Evolutionary conservation across 2,113 vertebrate genomes (phyloP), one percentile per base, ranked within the genome.

Genomic region (Trinectes maculatus): DNA sequence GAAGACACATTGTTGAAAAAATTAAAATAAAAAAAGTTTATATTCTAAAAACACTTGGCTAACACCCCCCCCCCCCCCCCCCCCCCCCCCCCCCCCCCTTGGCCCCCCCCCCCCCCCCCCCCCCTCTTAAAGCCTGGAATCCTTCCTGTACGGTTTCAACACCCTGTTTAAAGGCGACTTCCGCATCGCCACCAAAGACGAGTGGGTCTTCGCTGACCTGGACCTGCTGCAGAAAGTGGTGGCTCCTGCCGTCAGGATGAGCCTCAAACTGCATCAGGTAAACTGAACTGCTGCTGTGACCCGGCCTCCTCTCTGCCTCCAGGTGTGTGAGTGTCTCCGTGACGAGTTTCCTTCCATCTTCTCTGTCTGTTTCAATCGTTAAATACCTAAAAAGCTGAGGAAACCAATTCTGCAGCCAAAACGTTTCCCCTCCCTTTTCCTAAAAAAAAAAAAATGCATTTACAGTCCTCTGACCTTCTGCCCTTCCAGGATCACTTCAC

Each of bases 161-260:
- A 92, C 96, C 0, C 91, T 99, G 71, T 99, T 99, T 81, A 99
- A 98, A 90, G 98, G 98, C 19, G 97, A 99, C 86, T 98, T 98
- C 79, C 91, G 96, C 76, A 93, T 99, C 43, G 92, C 96, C 5
- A 89, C 93, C 0, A 95, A 94, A 62, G 97, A 99, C 1, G 97
- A 99, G 87, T 99, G 98, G 98, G 95, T 99, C 9, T 99, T 99
- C 55, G 91, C 93, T 3, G 98, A 99, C 71, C 94, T 99, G 90
- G 98, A 99, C 79, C 92, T 99, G 0, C 81, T 99, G 60, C 97
- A 99, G 68, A 96, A 93, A 75, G 96, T 98, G 3, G 94, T 99
- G 13, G 95, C 94, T n/a, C 98, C 97, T 0, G 98, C 95, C 1
- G 94, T 99, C 42, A 90, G 96, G 77, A 99, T 99, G 98, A 97